Base-by-base conservation (phyloP, 2,113 vertebrate species). In the Jacana jacana region DNA sequence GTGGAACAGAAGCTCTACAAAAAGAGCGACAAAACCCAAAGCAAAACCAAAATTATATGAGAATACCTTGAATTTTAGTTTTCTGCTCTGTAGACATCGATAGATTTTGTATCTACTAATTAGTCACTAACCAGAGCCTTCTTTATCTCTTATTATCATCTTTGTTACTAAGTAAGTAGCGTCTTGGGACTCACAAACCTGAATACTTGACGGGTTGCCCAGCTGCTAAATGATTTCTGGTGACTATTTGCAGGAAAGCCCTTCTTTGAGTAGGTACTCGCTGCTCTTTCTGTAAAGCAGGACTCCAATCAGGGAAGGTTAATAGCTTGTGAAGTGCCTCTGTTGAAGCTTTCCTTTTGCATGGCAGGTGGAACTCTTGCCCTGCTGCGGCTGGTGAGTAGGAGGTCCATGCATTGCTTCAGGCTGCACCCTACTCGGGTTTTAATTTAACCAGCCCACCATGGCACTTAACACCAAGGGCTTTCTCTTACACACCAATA, bases 241-340 rank as follows among this genome's bases (percentile, higher is more conserved):
- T 88, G 68, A 82, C 88, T 89, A 24, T 93, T 93, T 89, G 55
- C 86, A 83, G 82, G 83, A 39, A 96, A 88, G 85, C 85, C 83
- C 52, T 87, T 82, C 85, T 93, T 39, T 1, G 33, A 80, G 89
- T 44, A 91, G 95, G 79, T 76, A 58, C 72, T 92, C 35, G 84
- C 89, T 81, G 95, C 95, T 94, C 81, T 94, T 89, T 93, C 91
- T 91, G 88, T 93, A 93, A 88, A 91, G 91, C 85, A 91, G 68
- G 95, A 96, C 96, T 96, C 89, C 96, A 96, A 93, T 96, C 97
- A 97, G 88, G 89, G 95, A 96, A 97, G 97, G 97, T 97, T 96
- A 96, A 97, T 93, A 96, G 93, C 96, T 94, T 94, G 80, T 92
- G 93, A 96, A 95, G 93, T 87, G 72, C 65, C 73, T 93, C 80